Percentiles rank a stretch among this genome's conserved stretches.
phyloP scores from a whole-genome alignment of 2,113 vertebrate genomes.

The Spermophilus dauricus region DNA sequence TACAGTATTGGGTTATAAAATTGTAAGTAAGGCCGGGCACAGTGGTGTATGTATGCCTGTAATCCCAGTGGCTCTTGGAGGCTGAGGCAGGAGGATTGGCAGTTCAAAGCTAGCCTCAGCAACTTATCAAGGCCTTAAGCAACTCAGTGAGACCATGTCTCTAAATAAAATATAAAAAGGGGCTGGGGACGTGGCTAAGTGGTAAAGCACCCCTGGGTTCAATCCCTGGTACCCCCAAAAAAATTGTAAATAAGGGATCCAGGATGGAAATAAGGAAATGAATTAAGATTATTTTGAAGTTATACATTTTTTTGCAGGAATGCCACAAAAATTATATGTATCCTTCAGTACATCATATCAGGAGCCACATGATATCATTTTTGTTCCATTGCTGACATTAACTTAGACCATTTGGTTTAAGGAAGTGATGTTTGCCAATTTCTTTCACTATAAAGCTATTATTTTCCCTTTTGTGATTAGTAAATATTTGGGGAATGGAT shows the following conservation, averaged over 20 bases:
- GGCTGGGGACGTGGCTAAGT: too few species aligned
- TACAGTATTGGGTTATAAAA: not conserved
- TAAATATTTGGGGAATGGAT: not conserved
- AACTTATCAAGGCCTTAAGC: too few species aligned
- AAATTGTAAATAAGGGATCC: not conserved
- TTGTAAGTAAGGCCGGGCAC: not conserved
- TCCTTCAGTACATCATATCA: not conserved
- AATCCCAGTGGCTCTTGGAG: too few species aligned
- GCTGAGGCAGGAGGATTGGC: too few species aligned
- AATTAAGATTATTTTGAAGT: not conserved
- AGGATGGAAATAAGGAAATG: not conserved
- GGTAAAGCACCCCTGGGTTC: too few species aligned
- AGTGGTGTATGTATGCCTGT: too few species aligned
- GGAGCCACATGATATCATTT: not conserved
- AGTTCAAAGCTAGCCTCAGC: too few species aligned
- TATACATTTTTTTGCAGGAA: not conserved
- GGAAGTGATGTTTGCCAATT: not conserved
- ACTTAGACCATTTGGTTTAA: not conserved
- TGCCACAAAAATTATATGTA: not conserved
- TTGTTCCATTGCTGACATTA: not conserved
- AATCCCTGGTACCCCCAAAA: too few species aligned
- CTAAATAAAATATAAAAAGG: too few species aligned
- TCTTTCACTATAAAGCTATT: not conserved
- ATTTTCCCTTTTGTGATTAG: not conserved
- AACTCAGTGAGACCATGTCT: too few species aligned